Evolutionary conservation across 2,113 vertebrate species (phyloP).

Genomic region (Albula glossodonta): DNA sequence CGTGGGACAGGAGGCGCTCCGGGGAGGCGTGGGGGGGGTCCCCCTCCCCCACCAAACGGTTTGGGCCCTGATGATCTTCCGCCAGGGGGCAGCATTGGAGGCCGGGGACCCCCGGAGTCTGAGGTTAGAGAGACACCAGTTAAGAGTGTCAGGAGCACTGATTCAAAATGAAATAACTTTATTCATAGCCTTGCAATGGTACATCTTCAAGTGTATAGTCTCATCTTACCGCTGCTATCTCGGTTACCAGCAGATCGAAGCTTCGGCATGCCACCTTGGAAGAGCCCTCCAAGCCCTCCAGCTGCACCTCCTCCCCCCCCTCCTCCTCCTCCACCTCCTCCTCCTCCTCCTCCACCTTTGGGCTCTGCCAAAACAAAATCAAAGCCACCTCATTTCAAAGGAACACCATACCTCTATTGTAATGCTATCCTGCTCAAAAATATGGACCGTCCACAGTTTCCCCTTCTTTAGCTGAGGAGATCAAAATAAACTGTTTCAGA

Average conservation of each 20-base stretch:
- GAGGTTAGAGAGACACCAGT: conserved; percentile 19
- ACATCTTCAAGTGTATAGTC: not conserved
- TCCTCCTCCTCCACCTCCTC: conserved; percentile 41
- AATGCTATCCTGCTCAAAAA: not conserved
- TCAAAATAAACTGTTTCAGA: not conserved
- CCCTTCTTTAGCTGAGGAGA: too few relatives aligned
- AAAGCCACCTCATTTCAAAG: not conserved
- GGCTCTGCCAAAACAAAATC: conserved; percentile 77
- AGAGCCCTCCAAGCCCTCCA: conserved; percentile 75
- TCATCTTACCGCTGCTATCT: conserved; percentile 67
- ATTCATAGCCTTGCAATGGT: not conserved
- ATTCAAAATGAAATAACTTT: not conserved
- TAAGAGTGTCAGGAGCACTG: not conserved
- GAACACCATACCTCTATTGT: not conserved
- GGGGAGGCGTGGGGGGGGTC: conserved; percentile 64
- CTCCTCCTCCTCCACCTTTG: conserved; percentile 62
- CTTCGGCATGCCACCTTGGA: conserved; percentile 93
- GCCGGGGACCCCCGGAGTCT: conserved; percentile 72
- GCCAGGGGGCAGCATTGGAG: conserved; percentile 81
- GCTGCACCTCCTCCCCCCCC: conserved; percentile 52
- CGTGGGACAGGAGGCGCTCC: conserved; percentile 60
- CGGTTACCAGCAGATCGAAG: conserved; percentile 80
- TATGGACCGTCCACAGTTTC: not conserved
- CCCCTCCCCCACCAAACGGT: conserved; percentile 59
- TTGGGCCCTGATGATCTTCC: conserved; percentile 73